Evolutionary conservation across 2,797 vertebrate species (phyloP).

Genomic region (Scolopax rusticola): DNA sequence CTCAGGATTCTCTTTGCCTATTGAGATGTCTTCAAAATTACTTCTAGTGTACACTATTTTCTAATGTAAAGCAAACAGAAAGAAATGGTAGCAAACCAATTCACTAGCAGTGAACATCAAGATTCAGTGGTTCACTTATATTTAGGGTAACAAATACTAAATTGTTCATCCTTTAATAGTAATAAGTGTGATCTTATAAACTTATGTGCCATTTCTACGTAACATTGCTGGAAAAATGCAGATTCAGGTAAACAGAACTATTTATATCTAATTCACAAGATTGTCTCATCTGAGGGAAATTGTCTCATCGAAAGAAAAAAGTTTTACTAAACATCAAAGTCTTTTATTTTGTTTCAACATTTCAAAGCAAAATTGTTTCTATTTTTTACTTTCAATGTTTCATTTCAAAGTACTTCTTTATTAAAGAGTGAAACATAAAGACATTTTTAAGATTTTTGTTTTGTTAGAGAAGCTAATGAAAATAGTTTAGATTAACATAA

Average conservation of each 20-base stretch:
- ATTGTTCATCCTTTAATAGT: not conserved
- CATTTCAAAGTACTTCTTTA: conserved; percentile 50
- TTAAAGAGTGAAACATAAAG: conserved; percentile 34
- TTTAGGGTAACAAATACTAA: not conserved
- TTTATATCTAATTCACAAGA: conserved; percentile 46
- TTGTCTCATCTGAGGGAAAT: not conserved
- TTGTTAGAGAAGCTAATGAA: conserved; percentile 49
- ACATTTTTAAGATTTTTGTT: conserved; percentile 38
- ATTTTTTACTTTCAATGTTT: conserved; percentile 42
- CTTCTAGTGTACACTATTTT: not conserved
- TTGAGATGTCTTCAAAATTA: not conserved
- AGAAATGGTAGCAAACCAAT: not conserved
- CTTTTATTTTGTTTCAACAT: not conserved
- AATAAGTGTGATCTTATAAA: not conserved
- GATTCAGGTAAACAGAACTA: conserved; percentile 43
- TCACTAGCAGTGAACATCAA: rapidly evolving
- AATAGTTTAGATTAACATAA: conserved; percentile 47
- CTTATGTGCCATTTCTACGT: not conserved
- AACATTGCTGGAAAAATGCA: not conserved
- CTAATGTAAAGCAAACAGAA: not conserved
- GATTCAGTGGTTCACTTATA: rapidly evolving
- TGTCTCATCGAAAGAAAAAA: not conserved
- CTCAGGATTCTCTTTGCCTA: not conserved
- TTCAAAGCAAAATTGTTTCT: conserved; percentile 56
- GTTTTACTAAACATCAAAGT: conserved; percentile 36